Conservation (phyloP, 2,797 vertebrate species). For the Vespertilio murinus region DNA sequence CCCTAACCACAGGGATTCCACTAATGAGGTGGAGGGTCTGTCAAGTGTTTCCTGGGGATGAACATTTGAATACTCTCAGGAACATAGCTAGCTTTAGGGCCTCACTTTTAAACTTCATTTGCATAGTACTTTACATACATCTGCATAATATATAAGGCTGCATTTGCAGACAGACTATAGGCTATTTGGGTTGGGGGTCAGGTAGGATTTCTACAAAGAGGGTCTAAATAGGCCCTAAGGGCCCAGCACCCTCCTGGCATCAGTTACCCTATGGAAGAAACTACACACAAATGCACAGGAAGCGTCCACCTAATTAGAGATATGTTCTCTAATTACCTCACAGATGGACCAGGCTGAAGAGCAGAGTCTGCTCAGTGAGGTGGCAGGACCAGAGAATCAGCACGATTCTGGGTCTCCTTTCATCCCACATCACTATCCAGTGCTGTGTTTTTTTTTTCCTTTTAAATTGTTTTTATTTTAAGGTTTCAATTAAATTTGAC, state of each 20-base stretch:
- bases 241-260: not conserved
- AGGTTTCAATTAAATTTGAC: not conserved
- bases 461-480: not conserved
- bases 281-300: not conserved
- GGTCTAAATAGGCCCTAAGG: not conserved
- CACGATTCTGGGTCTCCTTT: rapidly evolving
- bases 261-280: not conserved
- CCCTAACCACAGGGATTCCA: not conserved
- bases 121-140: constrained; percentile 23
- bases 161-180: not conserved
- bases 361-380: not conserved
- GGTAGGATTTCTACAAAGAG: not conserved
- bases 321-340: not conserved
- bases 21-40: constrained; percentile 4
- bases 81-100: not conserved
- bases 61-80: not conserved
- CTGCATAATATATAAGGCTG: not conserved
- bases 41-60: not conserved
- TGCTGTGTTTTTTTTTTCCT: not conserved
- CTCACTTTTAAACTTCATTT: not conserved
- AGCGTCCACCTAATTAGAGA: rapidly evolving
- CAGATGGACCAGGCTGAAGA: not conserved
- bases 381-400: rapidly evolving
- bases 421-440: not conserved
- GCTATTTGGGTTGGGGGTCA: not conserved